Evolutionary conservation across 2,797 vertebrate genomes (phyloP).

Genomic region (Sebastes miniatus): DNA sequence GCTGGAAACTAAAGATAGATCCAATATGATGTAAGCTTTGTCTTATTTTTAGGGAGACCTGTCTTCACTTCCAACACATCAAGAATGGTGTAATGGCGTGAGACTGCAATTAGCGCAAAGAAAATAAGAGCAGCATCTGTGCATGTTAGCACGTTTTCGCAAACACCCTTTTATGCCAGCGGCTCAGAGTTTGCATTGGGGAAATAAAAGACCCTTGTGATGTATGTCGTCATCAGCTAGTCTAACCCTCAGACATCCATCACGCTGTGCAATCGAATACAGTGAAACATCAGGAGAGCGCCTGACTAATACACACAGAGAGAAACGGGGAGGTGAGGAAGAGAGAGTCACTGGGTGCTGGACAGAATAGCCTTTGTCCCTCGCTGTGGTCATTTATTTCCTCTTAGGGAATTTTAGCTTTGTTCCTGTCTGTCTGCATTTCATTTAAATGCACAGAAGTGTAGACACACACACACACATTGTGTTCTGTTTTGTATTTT

Average conservation of each 20-base stretch:
- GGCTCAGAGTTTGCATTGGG: neutral
- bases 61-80: neutral
- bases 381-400: constrained; percentile 35
- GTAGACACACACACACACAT: neutral
- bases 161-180: neutral
- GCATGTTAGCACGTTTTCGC: neutral
- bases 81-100: neutral
- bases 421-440: constrained; percentile 28
- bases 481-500: neutral
- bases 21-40: neutral
- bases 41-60: neutral
- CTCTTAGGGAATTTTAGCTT: constrained; percentile 23
- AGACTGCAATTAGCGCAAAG: constrained; percentile 5
- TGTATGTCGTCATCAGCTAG: neutral
- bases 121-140: neutral
- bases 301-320: neutral
- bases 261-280: constrained; percentile 5
- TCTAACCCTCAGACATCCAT: constrained; percentile 19
- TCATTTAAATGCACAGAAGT: neutral
- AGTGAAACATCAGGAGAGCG: constrained; percentile 6
- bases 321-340: constrained; percentile 11
- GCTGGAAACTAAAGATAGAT: neutral
- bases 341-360: constrained; percentile 11
- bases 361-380: constrained; percentile 6
- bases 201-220: neutral